Base-by-base conservation (phyloP, 2,113 vertebrate genomes). In the Cebidichthys violaceus region DNA sequence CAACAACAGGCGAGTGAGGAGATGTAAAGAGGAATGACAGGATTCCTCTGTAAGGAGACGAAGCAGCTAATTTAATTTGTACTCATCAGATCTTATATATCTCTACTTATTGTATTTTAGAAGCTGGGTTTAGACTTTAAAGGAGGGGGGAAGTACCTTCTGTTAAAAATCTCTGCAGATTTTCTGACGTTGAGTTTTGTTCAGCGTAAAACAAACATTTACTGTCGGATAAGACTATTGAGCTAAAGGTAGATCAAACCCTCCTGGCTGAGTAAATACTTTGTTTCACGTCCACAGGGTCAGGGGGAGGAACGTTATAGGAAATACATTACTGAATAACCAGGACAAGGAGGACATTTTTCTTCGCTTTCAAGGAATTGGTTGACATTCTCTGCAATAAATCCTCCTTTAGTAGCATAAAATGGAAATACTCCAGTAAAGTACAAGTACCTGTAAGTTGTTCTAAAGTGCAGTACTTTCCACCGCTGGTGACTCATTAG, bases 131-230 rank as follows among this genome's bases (percentile, higher is more conserved):
- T 70, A 54, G 9, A 47, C 6, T 64, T 66, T 35, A 13, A 9
- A 41, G 2, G 22, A 69, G 27, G 2, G 2, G 17, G 52, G 11
- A 35, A 35, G 43, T 14, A 18, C 27, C 50, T 64, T 22, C 2
- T 22, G 37, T 13, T 13, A 37, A 39, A 10, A 52, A 33, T 17
- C 15, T 31, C 9, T 61, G 8, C 20, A 45, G 35, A 14, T 57
- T 64, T 1, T 24, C 33, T 29, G 4, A 29, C 1, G n/a, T 41
- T 6, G 0, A 17, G 54, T 18, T 62, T 9, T 41, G 37, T 8
- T 7, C 69, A 43, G 10, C 2, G 17, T 61, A 54, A 78, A 31
- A 29, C 43, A 76, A 86, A 89, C 47, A 86, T 72, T 75, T 68
- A 69, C 54, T 22, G 27, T 47, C 0, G 9, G 52, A 66, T 75